Evolutionary conservation across 2,113 vertebrate genomes (phyloP).

Genomic region (Beaufortia kweichowensis): DNA sequence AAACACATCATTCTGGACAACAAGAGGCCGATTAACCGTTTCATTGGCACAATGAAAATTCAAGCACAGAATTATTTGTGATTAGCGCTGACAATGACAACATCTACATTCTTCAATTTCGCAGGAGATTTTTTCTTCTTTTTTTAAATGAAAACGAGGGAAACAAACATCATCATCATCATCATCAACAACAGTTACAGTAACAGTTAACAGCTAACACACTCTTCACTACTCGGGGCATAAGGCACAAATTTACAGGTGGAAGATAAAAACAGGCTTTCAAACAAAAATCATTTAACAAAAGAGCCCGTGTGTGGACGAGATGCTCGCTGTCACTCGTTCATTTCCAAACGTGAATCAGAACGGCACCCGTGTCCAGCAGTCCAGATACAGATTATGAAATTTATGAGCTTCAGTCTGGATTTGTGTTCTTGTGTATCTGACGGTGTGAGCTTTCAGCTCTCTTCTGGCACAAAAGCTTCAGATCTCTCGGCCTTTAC

Average conservation of each 20-base stretch:
- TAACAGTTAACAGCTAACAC: conserved; percentile 83
- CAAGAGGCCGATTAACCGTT: conserved; percentile 69
- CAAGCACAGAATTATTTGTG: conserved; percentile 66
- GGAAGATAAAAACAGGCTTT: conserved; percentile 89
- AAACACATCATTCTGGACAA: conserved; percentile 70
- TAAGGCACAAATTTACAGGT: conserved; percentile 99
- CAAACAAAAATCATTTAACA: conserved; percentile 81
- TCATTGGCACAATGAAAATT: conserved; percentile 85
- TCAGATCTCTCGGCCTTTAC: conserved; percentile 76
- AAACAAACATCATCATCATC: conserved; percentile 68
- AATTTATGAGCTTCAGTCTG: too few species aligned
- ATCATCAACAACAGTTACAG: conserved; percentile 64
- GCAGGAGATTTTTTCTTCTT: conserved; percentile 60
- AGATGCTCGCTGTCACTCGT: conserved; percentile 66
- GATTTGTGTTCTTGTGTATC: conserved; percentile 67
- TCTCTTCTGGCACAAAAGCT: conserved; percentile 81
- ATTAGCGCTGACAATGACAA: conserved; percentile 73
- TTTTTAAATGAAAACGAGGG: conserved; percentile 69
- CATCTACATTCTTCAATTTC: conserved; percentile 78
- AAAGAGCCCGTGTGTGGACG: conserved; percentile 74
- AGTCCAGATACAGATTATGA: too few species aligned
- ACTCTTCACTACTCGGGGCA: conserved; percentile 94
- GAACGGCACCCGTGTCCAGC: too few species aligned
- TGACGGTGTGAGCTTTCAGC: conserved; percentile 69
- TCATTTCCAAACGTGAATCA: conserved; percentile 63